Conservation (phyloP, 2,113 vertebrate species). For the Leptobrachium leishanense region DNA sequence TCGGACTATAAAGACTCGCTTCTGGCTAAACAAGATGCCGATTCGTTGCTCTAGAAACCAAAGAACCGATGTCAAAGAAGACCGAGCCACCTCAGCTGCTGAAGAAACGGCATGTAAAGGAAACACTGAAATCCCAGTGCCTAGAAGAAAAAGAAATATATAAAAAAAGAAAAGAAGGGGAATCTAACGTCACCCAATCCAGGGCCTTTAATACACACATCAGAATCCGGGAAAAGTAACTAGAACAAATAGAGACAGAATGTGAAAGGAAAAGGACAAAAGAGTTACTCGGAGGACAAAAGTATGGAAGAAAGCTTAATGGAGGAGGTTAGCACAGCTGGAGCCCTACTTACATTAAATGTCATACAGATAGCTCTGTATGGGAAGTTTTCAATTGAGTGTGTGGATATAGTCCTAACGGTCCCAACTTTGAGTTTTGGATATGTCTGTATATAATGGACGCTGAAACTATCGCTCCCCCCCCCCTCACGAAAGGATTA, state of each 20-base stretch:
- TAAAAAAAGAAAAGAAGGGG: background rate
- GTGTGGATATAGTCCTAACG: background rate
- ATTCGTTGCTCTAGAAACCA: conserved; percentile 26
- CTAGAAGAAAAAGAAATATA: no score
- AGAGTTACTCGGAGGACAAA: background rate
- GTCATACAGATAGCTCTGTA: background rate
- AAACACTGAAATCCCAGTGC: background rate
- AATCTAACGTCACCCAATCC: background rate
- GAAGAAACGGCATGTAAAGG: background rate
- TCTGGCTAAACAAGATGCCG: conserved; percentile 21
- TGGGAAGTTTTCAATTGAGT: background rate
- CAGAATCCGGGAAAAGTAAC: background rate
- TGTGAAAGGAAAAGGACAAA: background rate
- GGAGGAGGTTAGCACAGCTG: background rate
- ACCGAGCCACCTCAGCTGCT: background rate
- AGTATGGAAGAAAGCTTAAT: background rate
- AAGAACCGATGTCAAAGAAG: conserved; percentile 9
- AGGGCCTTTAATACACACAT: background rate
- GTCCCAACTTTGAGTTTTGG: background rate
- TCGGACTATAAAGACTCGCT: background rate
- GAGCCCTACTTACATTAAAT: background rate
- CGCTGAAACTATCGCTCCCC: background rate
- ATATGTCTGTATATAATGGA: background rate
- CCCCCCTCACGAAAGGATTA: background rate
- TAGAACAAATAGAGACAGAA: background rate